Evolutionary conservation across 92 coral and sea anemone species (phyloP).

Genomic region (Virgularia gustaviana): DNA sequence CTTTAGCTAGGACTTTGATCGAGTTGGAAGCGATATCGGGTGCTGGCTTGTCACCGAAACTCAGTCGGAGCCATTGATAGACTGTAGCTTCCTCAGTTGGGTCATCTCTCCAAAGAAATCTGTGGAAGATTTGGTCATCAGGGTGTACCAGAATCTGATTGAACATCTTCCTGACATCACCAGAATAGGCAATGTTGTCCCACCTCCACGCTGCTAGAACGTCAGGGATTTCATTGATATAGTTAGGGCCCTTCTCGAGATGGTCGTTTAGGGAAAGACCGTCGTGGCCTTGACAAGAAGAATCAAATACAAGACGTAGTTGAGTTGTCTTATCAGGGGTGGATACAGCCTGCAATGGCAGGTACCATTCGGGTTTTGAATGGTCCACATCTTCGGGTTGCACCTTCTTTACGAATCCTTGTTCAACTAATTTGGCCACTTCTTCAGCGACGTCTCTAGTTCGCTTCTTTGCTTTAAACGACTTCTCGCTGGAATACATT

Average conservation of each 20-base stretch:
- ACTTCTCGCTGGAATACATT: conserved; percentile 50
- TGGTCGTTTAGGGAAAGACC: neutral
- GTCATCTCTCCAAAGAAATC: conserved; percentile 5
- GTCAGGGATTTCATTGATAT: neutral
- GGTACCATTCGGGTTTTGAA: conserved; percentile 52
- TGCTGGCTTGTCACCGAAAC: conserved; percentile 65
- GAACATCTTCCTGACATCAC: neutral
- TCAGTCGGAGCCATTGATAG: conserved; percentile 57
- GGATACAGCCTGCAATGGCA: conserved; percentile 55
- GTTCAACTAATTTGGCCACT: conserved; percentile 37
- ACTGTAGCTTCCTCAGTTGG: neutral
- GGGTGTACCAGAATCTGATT: conserved; percentile 16
- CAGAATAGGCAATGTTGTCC: neutral
- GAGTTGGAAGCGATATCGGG: conserved; percentile 60
- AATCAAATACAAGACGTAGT: neutral
- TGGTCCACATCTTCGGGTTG: conserved; percentile 47
- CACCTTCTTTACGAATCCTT: conserved; percentile 38
- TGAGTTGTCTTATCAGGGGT: conserved; percentile 37
- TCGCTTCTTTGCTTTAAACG: no score
- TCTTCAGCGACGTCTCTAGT: neutral
- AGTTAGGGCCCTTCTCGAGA: conserved; percentile 8
- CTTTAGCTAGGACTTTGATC: conserved; percentile 42
- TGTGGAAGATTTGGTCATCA: neutral
- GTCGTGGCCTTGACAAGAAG: neutral
- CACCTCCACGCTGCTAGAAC: neutral